Conservation (phyloP, 2,797 vertebrate genomes). For the Eleutherodactylus coqui region DNA sequence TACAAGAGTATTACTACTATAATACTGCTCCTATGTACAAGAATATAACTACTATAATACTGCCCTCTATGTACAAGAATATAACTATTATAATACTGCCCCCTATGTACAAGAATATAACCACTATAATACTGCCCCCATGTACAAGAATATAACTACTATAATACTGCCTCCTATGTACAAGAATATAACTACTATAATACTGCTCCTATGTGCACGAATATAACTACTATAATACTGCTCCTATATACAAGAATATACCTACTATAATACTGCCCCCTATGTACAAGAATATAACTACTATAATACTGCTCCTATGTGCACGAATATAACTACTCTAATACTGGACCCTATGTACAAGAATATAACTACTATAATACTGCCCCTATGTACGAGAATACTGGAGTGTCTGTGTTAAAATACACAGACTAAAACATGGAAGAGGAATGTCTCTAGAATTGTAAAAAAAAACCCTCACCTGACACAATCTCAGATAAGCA, state of each 20-base stretch:
- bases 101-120: too few relatives aligned
- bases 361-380: slow-evolving; percentile 4
- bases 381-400: background rate
- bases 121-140: too few relatives aligned
- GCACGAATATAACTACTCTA: too few relatives aligned
- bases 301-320: background rate
- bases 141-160: too few relatives aligned
- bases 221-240: background rate
- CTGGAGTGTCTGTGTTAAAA: too few relatives aligned
- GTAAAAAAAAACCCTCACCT: slow-evolving; percentile 13
- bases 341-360: too few relatives aligned
- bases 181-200: slow-evolving; percentile 7
- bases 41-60: too few relatives aligned
- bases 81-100: too few relatives aligned
- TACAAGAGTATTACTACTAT: too few relatives aligned
- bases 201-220: background rate
- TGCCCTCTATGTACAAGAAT: too few relatives aligned
- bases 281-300: background rate
- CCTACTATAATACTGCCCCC: background rate
- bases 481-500: slow-evolving; percentile 51
- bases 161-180: background rate
- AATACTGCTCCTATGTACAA: too few relatives aligned
- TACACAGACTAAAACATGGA: too few relatives aligned
- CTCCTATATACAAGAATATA: background rate
- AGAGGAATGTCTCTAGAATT: slow-evolving; percentile 15